Percentiles rank a stretch among this genome's conserved stretches.
These are phyloP conservation scores for Caenorhabditis wallacei DNA, from an alignment of 2,888 invertebrate genomes.

Conservation along the genomic window DNA sequence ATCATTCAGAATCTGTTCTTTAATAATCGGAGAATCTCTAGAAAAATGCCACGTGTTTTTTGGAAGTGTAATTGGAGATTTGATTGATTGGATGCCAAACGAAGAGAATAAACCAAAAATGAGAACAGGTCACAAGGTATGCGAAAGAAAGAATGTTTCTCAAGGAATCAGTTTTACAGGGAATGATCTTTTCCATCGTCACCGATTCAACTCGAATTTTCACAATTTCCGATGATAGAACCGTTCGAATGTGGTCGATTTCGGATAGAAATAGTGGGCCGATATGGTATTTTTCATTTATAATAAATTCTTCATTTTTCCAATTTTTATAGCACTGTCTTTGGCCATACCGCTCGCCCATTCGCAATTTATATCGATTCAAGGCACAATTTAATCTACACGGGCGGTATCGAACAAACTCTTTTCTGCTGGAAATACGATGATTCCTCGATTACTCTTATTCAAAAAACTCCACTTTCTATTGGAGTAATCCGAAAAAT, in stretches of 20 bases:
- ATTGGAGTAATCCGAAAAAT: conserved; percentile 56
- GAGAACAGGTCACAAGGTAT: conserved; percentile 52
- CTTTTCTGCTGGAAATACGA: conserved; percentile 50
- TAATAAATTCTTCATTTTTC: no score
- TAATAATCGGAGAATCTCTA: conserved; percentile 41
- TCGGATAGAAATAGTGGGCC: conserved; percentile 17
- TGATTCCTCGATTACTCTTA: conserved; percentile 4
- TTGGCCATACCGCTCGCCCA: conserved; percentile 70
- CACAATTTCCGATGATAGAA: conserved; percentile 71
- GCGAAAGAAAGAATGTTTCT: no score
- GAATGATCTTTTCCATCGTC: conserved; percentile 69
- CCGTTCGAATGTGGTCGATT: conserved; percentile 67
- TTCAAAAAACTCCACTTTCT: conserved; percentile 31
- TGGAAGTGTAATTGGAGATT: conserved; percentile 57
- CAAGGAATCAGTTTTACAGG: conserved; percentile 15
- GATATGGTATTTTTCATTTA: conserved; percentile 8
- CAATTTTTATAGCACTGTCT: conserved; percentile 61
- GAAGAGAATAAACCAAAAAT: background rate
- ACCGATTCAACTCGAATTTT: conserved; percentile 43
- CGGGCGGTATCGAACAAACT: conserved; percentile 70
- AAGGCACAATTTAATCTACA: conserved; percentile 43
- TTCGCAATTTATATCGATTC: conserved; percentile 62
- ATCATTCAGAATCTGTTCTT: conserved; percentile 43
- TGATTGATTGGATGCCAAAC: conserved; percentile 50
- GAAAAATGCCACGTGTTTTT: conserved; percentile 26